phyloP scores from a whole-genome alignment of 2,113 vertebrate species.

The Erythrolamprus reginae region DNA sequence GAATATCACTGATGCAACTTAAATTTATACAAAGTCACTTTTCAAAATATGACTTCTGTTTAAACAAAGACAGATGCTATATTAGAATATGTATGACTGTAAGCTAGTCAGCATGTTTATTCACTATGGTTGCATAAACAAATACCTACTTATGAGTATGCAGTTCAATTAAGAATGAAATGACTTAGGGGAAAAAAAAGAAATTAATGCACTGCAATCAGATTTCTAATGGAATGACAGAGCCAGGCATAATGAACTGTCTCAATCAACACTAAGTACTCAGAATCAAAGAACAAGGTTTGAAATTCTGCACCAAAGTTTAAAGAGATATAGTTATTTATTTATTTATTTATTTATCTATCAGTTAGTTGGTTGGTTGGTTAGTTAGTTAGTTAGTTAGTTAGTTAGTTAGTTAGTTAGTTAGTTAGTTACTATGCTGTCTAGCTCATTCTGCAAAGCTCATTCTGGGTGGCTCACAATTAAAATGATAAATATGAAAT shows the following conservation, averaged over 20 bases:
- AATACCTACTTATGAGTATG: conserved; percentile 50
- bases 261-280: conserved; percentile 1
- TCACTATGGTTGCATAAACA: conserved; percentile 58
- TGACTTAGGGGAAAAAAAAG: conserved; percentile 51
- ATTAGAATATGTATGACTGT: conserved; percentile 38
- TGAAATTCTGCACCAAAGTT: background rate
- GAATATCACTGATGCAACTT: conserved; percentile 3
- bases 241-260: background rate
- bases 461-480: too few species aligned
- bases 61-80: conserved; percentile 33
- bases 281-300: background rate
- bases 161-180: conserved; percentile 55
- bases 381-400: too few species aligned
- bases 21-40: conserved; percentile 22
- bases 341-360: background rate
- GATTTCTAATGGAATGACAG: conserved; percentile 9
- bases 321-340: background rate
- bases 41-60: conserved; percentile 31
- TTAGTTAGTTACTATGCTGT: background rate
- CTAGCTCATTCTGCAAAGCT: background rate
- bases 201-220: conserved; percentile 21
- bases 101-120: conserved; percentile 41
- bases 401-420: too few species aligned
- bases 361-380: too few species aligned
- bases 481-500: background rate